A percentile compares a stretch with the other conserved stretches of the same genome.
Evolutionary conservation across 2,888 invertebrate species (phyloP).

Genomic region (Altica lythri): DNA sequence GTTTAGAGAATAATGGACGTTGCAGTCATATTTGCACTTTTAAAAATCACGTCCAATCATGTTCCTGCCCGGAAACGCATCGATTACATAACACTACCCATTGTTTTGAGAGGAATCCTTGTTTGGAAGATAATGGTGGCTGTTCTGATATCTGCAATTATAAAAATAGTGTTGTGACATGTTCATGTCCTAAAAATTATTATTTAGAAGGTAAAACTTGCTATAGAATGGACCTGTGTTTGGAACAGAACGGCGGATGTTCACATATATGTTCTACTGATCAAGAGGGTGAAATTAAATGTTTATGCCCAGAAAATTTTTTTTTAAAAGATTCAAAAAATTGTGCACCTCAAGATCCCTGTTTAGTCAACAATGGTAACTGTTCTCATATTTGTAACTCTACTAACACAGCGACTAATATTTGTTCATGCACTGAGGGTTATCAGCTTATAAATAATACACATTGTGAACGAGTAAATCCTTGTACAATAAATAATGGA

Average conservation of each 20-base stretch:
- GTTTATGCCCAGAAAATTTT: slow-evolving; percentile 57
- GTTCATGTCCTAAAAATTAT: slow-evolving; percentile 58
- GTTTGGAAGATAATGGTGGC: slow-evolving; percentile 63
- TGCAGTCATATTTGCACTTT: slow-evolving; percentile 64
- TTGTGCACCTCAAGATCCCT: slow-evolving; percentile 49
- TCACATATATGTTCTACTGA: slow-evolving; percentile 46
- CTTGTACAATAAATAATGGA: slow-evolving; percentile 53
- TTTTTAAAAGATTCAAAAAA: slow-evolving; percentile 32
- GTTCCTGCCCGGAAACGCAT: slow-evolving; percentile 61
- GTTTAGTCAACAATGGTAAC: slow-evolving; percentile 60
- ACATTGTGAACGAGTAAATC: slow-evolving; percentile 58
- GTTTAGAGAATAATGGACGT: slow-evolving; percentile 61
- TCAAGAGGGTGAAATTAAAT: slow-evolving; percentile 47
- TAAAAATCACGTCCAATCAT: slow-evolving; percentile 59
- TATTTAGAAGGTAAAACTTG: slow-evolving; percentile 46
- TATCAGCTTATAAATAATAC: slow-evolving; percentile 52
- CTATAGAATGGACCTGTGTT: slow-evolving; percentile 48
- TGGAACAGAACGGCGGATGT: slow-evolving; percentile 51
- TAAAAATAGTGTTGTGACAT: slow-evolving; percentile 56
- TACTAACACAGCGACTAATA: slow-evolving; percentile 24
- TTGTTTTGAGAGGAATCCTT: slow-evolving; percentile 61
- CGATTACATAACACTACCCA: slow-evolving; percentile 53
- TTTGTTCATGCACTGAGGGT: slow-evolving; percentile 45
- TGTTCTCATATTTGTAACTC: slow-evolving; percentile 62
- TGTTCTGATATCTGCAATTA: slow-evolving; percentile 66